phyloP scores from a whole-genome alignment of 2,888 invertebrate genomes.

The Trichopoda pennipes region DNA sequence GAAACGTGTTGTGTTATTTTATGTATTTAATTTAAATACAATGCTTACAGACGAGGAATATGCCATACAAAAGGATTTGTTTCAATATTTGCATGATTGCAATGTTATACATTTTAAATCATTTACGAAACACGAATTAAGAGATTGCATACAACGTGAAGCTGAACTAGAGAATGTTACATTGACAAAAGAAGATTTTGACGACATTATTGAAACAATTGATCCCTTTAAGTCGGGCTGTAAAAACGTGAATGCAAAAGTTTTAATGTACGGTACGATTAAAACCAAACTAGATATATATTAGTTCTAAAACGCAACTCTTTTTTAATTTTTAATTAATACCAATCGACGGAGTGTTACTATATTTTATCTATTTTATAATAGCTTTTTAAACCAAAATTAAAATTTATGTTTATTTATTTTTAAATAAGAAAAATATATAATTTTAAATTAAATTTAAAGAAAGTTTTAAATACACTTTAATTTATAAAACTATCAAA shows the following conservation, averaged over 20 bases:
- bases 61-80: constrained; percentile 61
- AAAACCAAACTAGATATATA: constrained; percentile 27
- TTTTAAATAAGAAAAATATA: too few relatives aligned
- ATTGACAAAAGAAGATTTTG: constrained; percentile 69
- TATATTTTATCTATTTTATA: background rate
- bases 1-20: constrained; percentile 74
- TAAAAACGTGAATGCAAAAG: constrained; percentile 77
- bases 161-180: constrained; percentile 68
- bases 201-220: constrained; percentile 73
- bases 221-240: constrained; percentile 75
- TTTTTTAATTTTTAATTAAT: background rate
- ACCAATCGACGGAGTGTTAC: background rate
- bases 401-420: background rate
- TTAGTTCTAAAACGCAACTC: background rate
- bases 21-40: constrained; percentile 75
- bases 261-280: constrained; percentile 72
- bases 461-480: too few relatives aligned
- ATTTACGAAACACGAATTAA: constrained; percentile 72
- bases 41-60: constrained; percentile 63
- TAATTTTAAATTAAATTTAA: too few relatives aligned
- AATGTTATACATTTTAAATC: constrained; percentile 72
- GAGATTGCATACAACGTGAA: constrained; percentile 75
- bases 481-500: too few relatives aligned
- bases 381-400: background rate
- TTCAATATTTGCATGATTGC: constrained; percentile 68